phyloP scores from a whole-genome alignment of 2,797 vertebrate species.

The Spinibarbus caldwelli region DNA sequence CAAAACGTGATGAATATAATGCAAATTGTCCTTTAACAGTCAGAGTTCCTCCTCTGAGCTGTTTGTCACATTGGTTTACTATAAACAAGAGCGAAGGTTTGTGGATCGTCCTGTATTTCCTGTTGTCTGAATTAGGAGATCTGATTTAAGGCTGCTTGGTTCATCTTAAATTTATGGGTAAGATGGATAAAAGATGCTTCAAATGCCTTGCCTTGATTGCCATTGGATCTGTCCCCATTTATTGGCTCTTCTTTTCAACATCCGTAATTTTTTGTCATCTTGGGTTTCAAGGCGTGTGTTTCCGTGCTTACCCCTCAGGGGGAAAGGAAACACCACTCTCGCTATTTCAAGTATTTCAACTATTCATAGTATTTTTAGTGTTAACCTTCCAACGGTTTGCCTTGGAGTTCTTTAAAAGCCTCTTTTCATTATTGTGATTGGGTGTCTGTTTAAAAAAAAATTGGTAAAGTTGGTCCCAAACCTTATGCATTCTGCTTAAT shows the following conservation, averaged over 20 bases:
- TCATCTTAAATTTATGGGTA: not conserved
- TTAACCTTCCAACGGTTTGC: slow-evolving; percentile 28
- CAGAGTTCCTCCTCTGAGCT: slow-evolving; percentile 7
- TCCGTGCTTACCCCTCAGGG: slow-evolving; percentile 26
- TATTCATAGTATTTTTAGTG: slow-evolving; percentile 54
- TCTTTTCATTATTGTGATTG: too few species aligned
- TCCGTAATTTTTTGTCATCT: not conserved
- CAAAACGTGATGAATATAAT: not conserved
- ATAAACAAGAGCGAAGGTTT: not conserved
- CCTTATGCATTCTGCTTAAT: not conserved
- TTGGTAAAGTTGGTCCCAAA: not conserved
- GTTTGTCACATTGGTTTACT: not conserved
- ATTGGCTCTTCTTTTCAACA: not conserved
- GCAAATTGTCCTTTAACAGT: not conserved
- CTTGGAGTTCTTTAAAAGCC: slow-evolving; percentile 1
- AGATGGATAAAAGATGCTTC: slow-evolving; percentile 16
- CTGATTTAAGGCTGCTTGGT: not conserved
- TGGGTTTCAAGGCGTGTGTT: slow-evolving; percentile 49
- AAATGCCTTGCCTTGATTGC: slow-evolving; percentile 14
- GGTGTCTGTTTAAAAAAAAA: not conserved
- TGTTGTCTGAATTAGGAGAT: not conserved
- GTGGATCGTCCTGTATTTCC: slow-evolving; percentile 18
- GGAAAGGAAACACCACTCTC: slow-evolving; percentile 46
- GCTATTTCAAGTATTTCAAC: slow-evolving; percentile 56
- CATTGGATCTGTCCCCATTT: not conserved